Base-by-base conservation (phyloP, 2,888 invertebrate genomes). In the Silvanus unidentatus region DNA sequence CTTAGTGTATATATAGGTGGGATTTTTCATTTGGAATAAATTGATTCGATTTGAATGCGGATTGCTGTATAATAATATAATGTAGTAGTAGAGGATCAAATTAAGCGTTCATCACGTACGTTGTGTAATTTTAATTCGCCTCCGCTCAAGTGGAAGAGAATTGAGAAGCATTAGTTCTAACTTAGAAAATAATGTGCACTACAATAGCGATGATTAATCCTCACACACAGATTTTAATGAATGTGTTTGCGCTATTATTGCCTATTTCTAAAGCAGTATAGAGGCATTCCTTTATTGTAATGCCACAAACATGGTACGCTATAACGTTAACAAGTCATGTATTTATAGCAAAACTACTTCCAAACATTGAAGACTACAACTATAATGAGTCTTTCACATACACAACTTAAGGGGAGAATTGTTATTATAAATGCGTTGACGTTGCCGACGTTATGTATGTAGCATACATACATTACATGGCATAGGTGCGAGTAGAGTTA, bases 181-280 rank as follows among this genome's bases (percentile, higher is more conserved):
- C 37, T 37, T 37, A 37, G 37, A 37, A 37, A 37, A 16, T 37
- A 37, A 46, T 46, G 46, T 42, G 46, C 42, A 49, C 45, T 46
- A 52, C 50, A 52, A 52, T 52, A 45, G 47, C 47, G 44, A 40
- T 47, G 48, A 52, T 52, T 47, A 50, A 52, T 48, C 40, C 44
- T 42, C 43, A 47, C 39, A 46, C 45, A 43, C 40, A 47, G 37
- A 48, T 50, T 46, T 46, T 45, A 50, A 52, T 52, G 46, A 52
- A 52, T 52, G 42, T 45, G 46, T 44, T 42, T 45, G 41, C 35
- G 44, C 40, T 43, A 48, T 47, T 44, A 47, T 36, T 40, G 35
- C 44, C 47, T 42, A 49, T 48, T 48, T 49, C 22, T 22, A 22
- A 22, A 22, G 22, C 22, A 3, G 8, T 22, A 8, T 8, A 3